phyloP scores from a whole-genome alignment of 2,113 vertebrate species.

The Ammodytes marinus region DNA sequence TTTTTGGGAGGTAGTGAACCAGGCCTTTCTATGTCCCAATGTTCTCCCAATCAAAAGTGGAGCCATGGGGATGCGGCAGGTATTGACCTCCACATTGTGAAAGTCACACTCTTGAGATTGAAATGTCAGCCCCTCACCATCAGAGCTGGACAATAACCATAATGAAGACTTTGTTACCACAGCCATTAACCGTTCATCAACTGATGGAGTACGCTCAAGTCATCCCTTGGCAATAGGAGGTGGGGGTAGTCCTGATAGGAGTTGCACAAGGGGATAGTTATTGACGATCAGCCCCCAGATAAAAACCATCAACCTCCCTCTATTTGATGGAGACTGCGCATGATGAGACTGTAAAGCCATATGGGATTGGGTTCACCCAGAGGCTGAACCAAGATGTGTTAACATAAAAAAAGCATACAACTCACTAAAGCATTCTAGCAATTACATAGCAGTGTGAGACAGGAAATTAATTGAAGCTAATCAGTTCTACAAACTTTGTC shows the following conservation, averaged over 20 bases:
- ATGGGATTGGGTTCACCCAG: slow-evolving; percentile 52
- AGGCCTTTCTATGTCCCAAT: not conserved
- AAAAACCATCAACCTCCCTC: slow-evolving; percentile 58
- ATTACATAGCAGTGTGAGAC: slow-evolving; percentile 4
- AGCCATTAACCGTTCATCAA: slow-evolving; percentile 64
- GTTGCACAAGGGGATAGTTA: slow-evolving; percentile 31
- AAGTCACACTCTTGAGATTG: slow-evolving; percentile 58
- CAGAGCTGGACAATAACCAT: slow-evolving; percentile 57
- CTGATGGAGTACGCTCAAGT: slow-evolving; percentile 49
- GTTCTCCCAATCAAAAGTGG: not conserved
- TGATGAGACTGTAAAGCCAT: slow-evolving; percentile 39
- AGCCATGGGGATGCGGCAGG: not conserved
- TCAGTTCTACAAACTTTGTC: not conserved
- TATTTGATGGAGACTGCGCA: slow-evolving; percentile 41
- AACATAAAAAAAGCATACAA: not conserved
- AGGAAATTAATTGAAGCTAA: not conserved
- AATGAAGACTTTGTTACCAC: slow-evolving; percentile 66
- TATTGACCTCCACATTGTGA: slow-evolving; percentile 62
- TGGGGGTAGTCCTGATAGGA: slow-evolving; percentile 37
- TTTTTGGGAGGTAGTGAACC: not conserved
- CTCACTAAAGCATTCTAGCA: slow-evolving; percentile 11
- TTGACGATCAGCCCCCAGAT: slow-evolving; percentile 55
- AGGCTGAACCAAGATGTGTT: slow-evolving; percentile 33
- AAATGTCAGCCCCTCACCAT: slow-evolving; percentile 61
- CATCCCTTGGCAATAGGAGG: slow-evolving; percentile 33